Evolutionary conservation across 2,888 invertebrate species (phyloP).

Genomic region (Thymelicus lineola): DNA sequence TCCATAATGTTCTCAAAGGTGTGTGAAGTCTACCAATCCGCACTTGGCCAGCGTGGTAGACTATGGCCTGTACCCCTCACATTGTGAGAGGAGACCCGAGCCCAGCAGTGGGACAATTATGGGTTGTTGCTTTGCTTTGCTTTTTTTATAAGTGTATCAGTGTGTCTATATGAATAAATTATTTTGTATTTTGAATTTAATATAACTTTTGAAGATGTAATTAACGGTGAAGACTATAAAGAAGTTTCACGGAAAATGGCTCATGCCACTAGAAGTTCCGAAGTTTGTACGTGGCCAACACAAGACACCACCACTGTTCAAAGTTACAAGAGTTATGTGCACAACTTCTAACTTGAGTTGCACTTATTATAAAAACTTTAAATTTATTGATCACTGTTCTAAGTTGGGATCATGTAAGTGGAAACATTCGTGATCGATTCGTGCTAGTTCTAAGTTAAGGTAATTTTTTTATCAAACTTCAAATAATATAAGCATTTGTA

Average conservation of each 20-base stretch:
- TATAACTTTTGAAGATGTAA: slow-evolving; percentile 2
- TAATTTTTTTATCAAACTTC: too few relatives aligned
- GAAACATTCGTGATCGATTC: background rate
- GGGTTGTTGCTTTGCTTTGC: too few relatives aligned
- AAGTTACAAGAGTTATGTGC: slow-evolving; percentile 49
- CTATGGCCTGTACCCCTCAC: too few relatives aligned
- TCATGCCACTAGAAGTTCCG: slow-evolving; percentile 43
- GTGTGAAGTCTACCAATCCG: too few relatives aligned
- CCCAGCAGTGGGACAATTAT: too few relatives aligned
- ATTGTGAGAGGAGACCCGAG: too few relatives aligned
- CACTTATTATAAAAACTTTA: slow-evolving; percentile 60
- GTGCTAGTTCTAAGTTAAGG: too few relatives aligned
- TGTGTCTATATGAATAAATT: too few relatives aligned
- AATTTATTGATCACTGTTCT: slow-evolving; percentile 44
- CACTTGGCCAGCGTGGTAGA: too few relatives aligned
- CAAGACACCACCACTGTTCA: slow-evolving; percentile 48
- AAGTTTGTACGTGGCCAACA: slow-evolving; percentile 51
- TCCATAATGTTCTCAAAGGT: too few relatives aligned
- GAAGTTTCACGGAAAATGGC: slow-evolving; percentile 15
- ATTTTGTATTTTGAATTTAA: background rate
- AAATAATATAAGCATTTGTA: too few relatives aligned
- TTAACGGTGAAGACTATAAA: background rate
- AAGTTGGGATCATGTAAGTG: slow-evolving; percentile 9
- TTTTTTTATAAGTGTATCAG: too few relatives aligned
- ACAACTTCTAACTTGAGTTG: slow-evolving; percentile 45